These are phyloP conservation scores for Stenoptilia bipunctidactyla DNA, from an alignment of 2,888 invertebrate genomes.

Conservation along the genomic window DNA sequence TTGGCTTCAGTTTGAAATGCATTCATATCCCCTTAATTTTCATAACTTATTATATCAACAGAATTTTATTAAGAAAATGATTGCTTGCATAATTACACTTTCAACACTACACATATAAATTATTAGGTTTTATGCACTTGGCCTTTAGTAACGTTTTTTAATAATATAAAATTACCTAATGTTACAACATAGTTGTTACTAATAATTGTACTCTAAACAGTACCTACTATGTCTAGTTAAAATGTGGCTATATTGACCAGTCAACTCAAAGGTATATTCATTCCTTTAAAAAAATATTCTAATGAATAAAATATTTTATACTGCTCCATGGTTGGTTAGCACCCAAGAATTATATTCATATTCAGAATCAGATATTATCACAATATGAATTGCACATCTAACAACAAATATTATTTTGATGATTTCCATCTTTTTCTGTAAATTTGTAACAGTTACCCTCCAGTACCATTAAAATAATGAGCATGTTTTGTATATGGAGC, in stretches of 20 bases:
- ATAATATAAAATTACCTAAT: constrained; percentile 13
- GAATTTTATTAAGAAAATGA: too few species aligned
- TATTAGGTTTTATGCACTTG: too few species aligned
- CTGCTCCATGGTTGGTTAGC: constrained; percentile 43
- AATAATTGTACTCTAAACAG: constrained; percentile 54
- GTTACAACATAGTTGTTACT: constrained; percentile 67
- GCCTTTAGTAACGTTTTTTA: too few species aligned
- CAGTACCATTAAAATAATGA: constrained; percentile 72
- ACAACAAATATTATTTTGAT: constrained; percentile 19
- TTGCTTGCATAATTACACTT: neutral
- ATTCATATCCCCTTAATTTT: too few species aligned
- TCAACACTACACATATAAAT: neutral
- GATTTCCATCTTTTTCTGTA: constrained; percentile 25
- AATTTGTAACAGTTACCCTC: constrained; percentile 42
- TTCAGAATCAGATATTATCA: constrained; percentile 46
- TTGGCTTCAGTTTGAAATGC: too few species aligned
- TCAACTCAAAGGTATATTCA: neutral
- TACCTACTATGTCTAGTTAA: constrained; percentile 33
- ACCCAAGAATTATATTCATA: constrained; percentile 51
- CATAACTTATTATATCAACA: too few species aligned
- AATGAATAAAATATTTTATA: constrained; percentile 2
- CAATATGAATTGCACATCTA: constrained; percentile 63
- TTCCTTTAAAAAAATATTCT: constrained; percentile 3
- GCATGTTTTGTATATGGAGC: constrained; percentile 87
- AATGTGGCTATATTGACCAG: too few species aligned